These are phyloP conservation scores for Palythoa grandiflora DNA, from an alignment of 92 coral and sea anemone species.

Conservation along the genomic window DNA sequence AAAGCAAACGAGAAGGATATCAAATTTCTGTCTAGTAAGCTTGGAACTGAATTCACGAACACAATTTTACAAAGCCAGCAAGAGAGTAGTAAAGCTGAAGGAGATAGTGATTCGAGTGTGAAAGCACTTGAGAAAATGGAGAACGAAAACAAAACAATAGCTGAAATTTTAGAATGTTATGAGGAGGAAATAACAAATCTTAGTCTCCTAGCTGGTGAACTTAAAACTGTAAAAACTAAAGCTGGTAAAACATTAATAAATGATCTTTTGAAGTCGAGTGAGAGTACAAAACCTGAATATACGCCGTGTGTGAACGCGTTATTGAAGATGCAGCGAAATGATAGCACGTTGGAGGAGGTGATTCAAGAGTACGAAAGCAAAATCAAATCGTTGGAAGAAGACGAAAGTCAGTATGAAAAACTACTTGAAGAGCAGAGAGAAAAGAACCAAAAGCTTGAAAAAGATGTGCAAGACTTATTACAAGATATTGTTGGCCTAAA, in stretches of 20 bases:
- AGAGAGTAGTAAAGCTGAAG: not conserved
- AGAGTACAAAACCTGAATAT: not conserved
- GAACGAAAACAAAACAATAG: conserved; percentile 10
- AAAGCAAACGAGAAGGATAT: conserved; percentile 10
- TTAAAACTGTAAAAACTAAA: not conserved
- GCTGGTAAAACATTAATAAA: conserved; percentile 26
- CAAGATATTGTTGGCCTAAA: conserved; percentile 77
- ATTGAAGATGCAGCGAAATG: conserved; percentile 1
- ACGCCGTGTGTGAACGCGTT: conserved; percentile 27
- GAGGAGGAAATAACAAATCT: conserved; percentile 17
- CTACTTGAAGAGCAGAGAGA: conserved; percentile 64
- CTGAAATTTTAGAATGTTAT: conserved; percentile 4
- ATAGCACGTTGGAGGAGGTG: not conserved
- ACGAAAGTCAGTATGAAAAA: not conserved
- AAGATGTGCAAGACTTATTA: conserved; percentile 77
- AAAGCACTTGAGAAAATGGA: conserved; percentile 33
- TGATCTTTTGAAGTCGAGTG: not conserved
- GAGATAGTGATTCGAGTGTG: not conserved
- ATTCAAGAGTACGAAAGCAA: conserved; percentile 6
- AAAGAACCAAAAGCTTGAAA: conserved; percentile 65
- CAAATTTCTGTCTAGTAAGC: not conserved
- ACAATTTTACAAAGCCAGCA: conserved; percentile 5
- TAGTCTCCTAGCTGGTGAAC: not conserved
- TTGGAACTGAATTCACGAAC: conserved; percentile 5
- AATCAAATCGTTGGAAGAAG: conserved; percentile 30